Percentiles rank a stretch among this genome's conserved stretches.
These are phyloP conservation scores for Esox lucius DNA, from an alignment of 2,797 vertebrate genomes.

Conservation along the genomic window DNA sequence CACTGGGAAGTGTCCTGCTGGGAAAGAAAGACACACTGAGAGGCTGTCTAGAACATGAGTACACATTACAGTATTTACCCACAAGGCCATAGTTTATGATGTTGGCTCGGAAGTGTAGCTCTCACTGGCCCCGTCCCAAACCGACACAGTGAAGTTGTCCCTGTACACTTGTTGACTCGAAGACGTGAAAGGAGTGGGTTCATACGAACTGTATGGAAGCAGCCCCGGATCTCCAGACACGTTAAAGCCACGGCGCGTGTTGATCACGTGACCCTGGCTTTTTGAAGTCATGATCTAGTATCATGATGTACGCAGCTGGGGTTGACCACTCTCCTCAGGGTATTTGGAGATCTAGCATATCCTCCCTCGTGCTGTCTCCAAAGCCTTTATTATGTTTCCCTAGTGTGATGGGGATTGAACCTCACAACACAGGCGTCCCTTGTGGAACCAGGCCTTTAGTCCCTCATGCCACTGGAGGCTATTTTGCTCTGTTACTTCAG, in stretches of 20 bases:
- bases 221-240: constrained; percentile 8
- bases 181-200: constrained; percentile 53
- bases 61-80: constrained; percentile 12
- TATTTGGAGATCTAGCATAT: constrained; percentile 46
- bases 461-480: constrained; percentile 14
- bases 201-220: constrained; percentile 20
- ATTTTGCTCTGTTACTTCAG: constrained; percentile 42
- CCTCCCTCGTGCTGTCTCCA: constrained; percentile 48
- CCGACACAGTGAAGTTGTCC: constrained; percentile 39
- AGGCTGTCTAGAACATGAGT: neutral
- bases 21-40: neutral
- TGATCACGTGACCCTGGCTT: constrained; percentile 30
- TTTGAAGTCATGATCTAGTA: constrained; percentile 49
- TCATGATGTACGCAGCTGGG: constrained; percentile 30
- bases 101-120: constrained; percentile 37
- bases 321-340: constrained; percentile 28
- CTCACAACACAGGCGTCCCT: constrained; percentile 33
- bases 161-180: constrained; percentile 37
- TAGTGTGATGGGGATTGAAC: constrained; percentile 51
- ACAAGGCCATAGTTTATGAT: constrained; percentile 38
- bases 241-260: constrained; percentile 7
- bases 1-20: neutral
- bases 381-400: constrained; percentile 53
- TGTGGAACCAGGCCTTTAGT: neutral
- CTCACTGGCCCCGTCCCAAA: constrained; percentile 54